These are phyloP conservation scores for Phacellophora camtschatica DNA, from an alignment of 30 jellyfish, hydroid and myxozoan species.

Conservation along the genomic window DNA sequence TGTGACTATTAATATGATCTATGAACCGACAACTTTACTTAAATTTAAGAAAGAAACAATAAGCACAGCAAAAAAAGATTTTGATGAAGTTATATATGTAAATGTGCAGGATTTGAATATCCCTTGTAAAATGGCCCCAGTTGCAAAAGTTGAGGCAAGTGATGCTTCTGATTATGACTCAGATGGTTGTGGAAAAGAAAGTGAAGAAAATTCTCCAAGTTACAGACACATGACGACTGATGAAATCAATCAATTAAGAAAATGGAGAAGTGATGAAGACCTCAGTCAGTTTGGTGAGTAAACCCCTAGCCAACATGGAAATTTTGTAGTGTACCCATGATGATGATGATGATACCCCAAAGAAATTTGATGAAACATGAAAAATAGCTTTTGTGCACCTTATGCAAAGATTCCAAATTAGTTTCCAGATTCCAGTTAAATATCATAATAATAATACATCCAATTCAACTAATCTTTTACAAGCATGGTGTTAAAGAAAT, in stretches of 20 bases:
- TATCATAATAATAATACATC: too few relatives aligned
- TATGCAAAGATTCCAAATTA: too few relatives aligned
- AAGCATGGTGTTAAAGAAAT: too few relatives aligned
- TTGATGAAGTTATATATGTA: slow-evolving; percentile 74
- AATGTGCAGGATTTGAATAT: slow-evolving; percentile 50
- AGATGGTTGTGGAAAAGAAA: slow-evolving; percentile 26
- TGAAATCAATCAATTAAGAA: slow-evolving; percentile 64
- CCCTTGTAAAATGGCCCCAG: slow-evolving; percentile 36
- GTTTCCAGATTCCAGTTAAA: too few relatives aligned
- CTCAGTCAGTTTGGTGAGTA: slow-evolving; percentile 42
- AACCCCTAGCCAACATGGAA: too few relatives aligned
- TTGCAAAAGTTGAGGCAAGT: slow-evolving; percentile 41
- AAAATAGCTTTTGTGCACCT: too few relatives aligned
- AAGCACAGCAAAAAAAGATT: slow-evolving; percentile 37
- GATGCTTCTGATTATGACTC: slow-evolving; percentile 82
- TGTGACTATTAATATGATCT: slow-evolving; percentile 15
- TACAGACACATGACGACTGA: slow-evolving; percentile 85
- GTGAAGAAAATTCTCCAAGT: slow-evolving; percentile 44
- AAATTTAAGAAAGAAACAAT: background rate
- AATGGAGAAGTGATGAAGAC: slow-evolving; percentile 82
- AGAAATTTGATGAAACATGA: too few relatives aligned
- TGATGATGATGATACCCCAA: too few relatives aligned
- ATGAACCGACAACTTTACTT: slow-evolving; percentile 1
- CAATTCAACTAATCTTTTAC: too few relatives aligned
- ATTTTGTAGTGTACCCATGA: too few relatives aligned